A percentile compares a stretch with the other conserved stretches of the same genome.
These are phyloP conservation scores for Dicranocentrus wangi DNA, from an alignment of 2,888 invertebrate genomes.

Conservation along the genomic window DNA sequence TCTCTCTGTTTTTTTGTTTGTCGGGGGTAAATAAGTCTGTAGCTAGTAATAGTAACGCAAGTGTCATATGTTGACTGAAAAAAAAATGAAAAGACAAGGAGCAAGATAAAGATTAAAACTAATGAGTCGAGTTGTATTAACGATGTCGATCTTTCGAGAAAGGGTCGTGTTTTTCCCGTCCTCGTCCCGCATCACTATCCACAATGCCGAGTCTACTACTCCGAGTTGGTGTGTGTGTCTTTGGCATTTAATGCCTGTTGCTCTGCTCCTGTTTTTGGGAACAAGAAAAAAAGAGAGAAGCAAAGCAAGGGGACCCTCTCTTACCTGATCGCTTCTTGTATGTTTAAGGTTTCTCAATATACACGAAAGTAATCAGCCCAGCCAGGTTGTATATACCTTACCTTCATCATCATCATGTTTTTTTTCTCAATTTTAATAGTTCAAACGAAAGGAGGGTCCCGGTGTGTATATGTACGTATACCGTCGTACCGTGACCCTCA, in stretches of 20 bases:
- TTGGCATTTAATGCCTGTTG: conserved; percentile 10
- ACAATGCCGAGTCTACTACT: background rate
- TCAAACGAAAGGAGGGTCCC: conserved; percentile 47
- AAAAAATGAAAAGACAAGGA: conserved; percentile 32
- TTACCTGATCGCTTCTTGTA: conserved; percentile 42
- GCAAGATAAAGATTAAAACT: conserved; percentile 65
- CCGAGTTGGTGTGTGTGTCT: conserved; percentile 16
- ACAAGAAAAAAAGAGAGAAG: background rate
- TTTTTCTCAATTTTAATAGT: conserved; percentile 51
- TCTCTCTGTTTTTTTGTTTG: conserved; percentile 13
- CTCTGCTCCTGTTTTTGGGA: conserved; percentile 21
- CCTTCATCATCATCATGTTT: conserved; percentile 23
- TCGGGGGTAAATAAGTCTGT: conserved; percentile 5
- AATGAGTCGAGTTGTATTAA: conserved; percentile 64
- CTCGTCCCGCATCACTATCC: conserved; percentile 2
- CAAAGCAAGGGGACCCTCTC: conserved; percentile 12
- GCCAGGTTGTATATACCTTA: conserved; percentile 25
- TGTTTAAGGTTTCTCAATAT: background rate
- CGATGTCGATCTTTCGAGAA: conserved; percentile 31
- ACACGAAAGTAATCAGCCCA: background rate
- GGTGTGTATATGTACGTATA: conserved; percentile 4
- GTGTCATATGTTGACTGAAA: conserved; percentile 63
- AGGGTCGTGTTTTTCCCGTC: conserved; percentile 8
- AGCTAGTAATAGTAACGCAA: conserved; percentile 31
- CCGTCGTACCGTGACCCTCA: conserved; percentile 48